A percentile compares a stretch with the other conserved stretches of the same genome.
These are phyloP conservation scores for Phrynocephalus vlangalii DNA, from an alignment of 2,797 vertebrate genomes.

Conservation along the genomic window DNA sequence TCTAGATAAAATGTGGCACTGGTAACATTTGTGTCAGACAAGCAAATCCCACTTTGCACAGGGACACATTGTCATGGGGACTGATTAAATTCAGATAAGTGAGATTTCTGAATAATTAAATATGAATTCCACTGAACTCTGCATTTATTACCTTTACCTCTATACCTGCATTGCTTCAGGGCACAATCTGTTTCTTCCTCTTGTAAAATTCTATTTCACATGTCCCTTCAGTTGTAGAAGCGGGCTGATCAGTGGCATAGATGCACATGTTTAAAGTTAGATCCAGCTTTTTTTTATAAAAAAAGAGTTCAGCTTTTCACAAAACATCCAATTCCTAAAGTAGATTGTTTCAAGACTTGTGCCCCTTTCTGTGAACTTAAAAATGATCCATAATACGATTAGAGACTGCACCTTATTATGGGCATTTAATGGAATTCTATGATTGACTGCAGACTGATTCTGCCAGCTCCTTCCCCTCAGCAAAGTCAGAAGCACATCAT, in stretches of 20 bases:
- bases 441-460: slow-evolving; percentile 42
- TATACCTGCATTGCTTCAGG: slow-evolving; percentile 6
- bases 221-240: neutral
- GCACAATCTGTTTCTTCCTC: neutral
- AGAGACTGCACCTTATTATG: slow-evolving; percentile 40
- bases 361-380: slow-evolving; percentile 30
- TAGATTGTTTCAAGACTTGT: slow-evolving; percentile 28
- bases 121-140: neutral
- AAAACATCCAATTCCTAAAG: slow-evolving; percentile 9
- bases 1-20: neutral
- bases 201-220: neutral
- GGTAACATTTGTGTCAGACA: neutral
- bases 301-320: neutral
- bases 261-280: slow-evolving; percentile 11
- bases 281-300: neutral
- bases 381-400: slow-evolving; percentile 44
- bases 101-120: neutral
- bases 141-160: neutral
- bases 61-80: neutral
- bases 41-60: neutral
- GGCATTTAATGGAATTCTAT: slow-evolving; percentile 48
- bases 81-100: neutral
- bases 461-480: slow-evolving; percentile 37
- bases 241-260: neutral
- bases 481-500: slow-evolving; percentile 38